Conservation (phyloP, 2,797 vertebrate genomes). For the Enteromius unitaeniatus region DNA sequence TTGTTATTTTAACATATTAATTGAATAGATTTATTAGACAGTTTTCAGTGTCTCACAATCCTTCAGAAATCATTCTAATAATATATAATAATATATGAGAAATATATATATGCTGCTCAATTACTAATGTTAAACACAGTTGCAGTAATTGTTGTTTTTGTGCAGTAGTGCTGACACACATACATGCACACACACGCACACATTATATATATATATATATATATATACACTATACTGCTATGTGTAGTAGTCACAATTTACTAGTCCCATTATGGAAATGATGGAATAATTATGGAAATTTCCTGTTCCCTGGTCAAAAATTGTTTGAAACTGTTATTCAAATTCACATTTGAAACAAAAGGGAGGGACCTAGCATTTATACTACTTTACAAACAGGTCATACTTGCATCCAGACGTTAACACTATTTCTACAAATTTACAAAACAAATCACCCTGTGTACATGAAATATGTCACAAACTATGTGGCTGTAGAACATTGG, state of each 20-base stretch:
- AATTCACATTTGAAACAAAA: too few species aligned
- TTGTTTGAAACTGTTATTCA: too few species aligned
- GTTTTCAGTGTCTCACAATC: not conserved
- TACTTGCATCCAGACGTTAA: not conserved
- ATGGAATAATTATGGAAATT: too few species aligned
- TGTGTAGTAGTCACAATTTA: not conserved
- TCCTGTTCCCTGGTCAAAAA: not conserved
- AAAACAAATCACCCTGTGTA: not conserved
- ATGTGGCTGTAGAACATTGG: not conserved
- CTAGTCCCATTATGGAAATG: not conserved
- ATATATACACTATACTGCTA: too few species aligned
- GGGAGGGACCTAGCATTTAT: not conserved
- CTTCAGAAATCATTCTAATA: not conserved
- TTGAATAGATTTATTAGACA: too few species aligned
- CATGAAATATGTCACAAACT: not conserved
- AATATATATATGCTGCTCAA: too few species aligned
- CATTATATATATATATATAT: too few species aligned
- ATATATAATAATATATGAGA: too few species aligned
- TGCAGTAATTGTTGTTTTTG: not conserved
- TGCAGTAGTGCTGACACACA: not conserved
- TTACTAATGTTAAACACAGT: not conserved
- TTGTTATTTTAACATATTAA: not conserved
- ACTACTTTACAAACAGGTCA: not conserved
- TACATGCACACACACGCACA: too few species aligned
- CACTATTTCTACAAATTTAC: not conserved